Conservation (phyloP, 2,888 invertebrate genomes). For the Epinotia brunnichana region DNA sequence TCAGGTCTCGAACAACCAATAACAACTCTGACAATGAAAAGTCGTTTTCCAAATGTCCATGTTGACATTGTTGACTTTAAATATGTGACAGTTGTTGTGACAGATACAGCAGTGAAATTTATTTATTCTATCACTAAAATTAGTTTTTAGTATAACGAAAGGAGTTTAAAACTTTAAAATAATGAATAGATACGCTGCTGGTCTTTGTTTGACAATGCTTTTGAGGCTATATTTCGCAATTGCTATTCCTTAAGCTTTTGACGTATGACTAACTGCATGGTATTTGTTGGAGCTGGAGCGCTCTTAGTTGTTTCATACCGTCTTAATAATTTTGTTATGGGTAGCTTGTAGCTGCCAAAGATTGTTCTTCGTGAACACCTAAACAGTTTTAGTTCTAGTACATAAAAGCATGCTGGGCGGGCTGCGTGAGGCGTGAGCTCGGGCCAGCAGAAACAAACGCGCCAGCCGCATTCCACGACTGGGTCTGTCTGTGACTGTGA, state of each 20-base stretch:
- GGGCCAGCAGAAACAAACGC: slow-evolving; percentile 56
- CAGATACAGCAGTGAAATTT: no score
- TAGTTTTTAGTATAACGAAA: no score
- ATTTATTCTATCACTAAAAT: no score
- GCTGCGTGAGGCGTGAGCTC: slow-evolving; percentile 12
- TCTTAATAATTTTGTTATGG: not conserved
- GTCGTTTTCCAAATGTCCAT: no score
- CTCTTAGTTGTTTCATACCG: not conserved
- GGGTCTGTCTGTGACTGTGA: slow-evolving; percentile 54
- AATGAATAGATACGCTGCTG: not conserved
- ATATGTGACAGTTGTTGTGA: no score
- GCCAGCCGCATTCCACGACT: slow-evolving; percentile 80
- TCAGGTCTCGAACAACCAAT: no score
- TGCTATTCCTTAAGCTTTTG: not conserved
- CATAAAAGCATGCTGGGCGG: slow-evolving; percentile 3
- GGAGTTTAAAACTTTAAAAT: no score
- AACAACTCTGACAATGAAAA: no score
- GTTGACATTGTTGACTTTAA: no score
- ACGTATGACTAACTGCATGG: not conserved
- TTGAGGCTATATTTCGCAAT: not conserved
- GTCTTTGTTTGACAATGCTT: not conserved
- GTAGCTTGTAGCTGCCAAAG: not conserved
- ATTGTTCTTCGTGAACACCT: not conserved
- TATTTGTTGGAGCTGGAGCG: not conserved
- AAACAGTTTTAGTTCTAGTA: not conserved